Evolutionary conservation across 2,888 invertebrate genomes (phyloP), one percentile per base, ranked within the genome.

Genomic region (Scaptomyza polygonia): DNA sequence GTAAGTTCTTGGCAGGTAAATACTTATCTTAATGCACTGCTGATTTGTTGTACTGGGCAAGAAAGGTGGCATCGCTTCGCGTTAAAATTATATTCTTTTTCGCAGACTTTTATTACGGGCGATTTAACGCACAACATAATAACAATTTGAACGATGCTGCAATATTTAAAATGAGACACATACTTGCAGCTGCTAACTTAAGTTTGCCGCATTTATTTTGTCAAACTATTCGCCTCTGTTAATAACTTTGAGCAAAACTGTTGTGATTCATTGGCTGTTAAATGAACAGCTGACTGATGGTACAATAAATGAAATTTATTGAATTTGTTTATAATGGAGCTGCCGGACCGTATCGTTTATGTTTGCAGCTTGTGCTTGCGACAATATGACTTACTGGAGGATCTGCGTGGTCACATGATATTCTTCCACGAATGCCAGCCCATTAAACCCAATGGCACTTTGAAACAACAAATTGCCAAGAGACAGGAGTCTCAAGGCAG

Each of bases 401-500:
- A 88, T 58, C 68, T 92, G 12, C 88, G 89, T 2, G 88, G 89
- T 0, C 92, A 92, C 54, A 89, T 92, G 87, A 89, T 91, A 12
- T 86, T 81, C 58, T 90, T 85, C 53, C 92, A 92, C 53, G 69
- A 68, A 12, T 88, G 55, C 6, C 64, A 68, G 14, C 86, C 80
- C 72, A 67, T 83, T 74, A 51, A 9, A 45, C 18, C 36, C 0
- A 40, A 45, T 3, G 36, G 32, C n/a, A 18, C 29, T 16, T 16
- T 21, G 18, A 56, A 44, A 39, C 32, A 43, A 16, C 6, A 6
- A 40, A 34, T 7, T 36, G 59, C 7, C 0, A 40, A 40, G 7
- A 39, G 14, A 32, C 1, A 27, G n/a, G 49, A 65, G 36, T 21
- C 18, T 5, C 14, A 39, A 5, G 32, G 48, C 11, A 34, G 12